Evolutionary conservation across 2,797 vertebrate genomes (phyloP).

Genomic region (Protonibea diacanthus): DNA sequence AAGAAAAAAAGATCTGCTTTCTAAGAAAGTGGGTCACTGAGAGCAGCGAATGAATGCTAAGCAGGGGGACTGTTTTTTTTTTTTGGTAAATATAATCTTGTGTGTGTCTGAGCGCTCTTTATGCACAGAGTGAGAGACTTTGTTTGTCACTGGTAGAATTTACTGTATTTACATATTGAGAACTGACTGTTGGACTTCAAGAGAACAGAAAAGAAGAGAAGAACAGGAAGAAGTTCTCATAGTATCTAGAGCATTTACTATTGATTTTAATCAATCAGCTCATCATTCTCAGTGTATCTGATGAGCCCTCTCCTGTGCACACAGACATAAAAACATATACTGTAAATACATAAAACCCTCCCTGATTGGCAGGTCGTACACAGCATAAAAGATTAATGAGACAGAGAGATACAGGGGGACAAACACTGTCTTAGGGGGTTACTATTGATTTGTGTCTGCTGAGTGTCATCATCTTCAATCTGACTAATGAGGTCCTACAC

Average conservation of each 20-base stretch:
- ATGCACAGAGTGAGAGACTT: neutral
- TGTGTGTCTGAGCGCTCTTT: constrained; percentile 6
- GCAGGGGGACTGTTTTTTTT: constrained; percentile 36
- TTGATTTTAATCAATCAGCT: constrained; percentile 41
- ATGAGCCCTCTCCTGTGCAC: constrained; percentile 1
- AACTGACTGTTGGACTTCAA: constrained; percentile 19
- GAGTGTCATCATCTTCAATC: constrained; percentile 71
- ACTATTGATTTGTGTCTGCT: constrained; percentile 72
- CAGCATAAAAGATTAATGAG: constrained; percentile 59
- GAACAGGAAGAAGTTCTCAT: constrained; percentile 3
- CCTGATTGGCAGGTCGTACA: constrained; percentile 51
- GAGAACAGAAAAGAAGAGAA: neutral
- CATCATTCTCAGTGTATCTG: constrained; percentile 17
- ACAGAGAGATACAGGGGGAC: constrained; percentile 46
- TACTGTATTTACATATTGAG: constrained; percentile 24
- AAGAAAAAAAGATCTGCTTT: constrained; percentile 50
- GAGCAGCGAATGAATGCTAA: constrained; percentile 58
- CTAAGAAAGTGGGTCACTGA: constrained; percentile 76
- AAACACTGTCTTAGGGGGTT: constrained; percentile 59
- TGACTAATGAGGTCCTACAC: constrained; percentile 66
- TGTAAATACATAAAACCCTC: constrained; percentile 24
- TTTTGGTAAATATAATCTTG: constrained; percentile 20
- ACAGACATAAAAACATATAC: constrained; percentile 16
- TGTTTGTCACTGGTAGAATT: constrained; percentile 9
- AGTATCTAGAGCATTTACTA: constrained; percentile 6